A percentile compares a stretch with the other conserved stretches of the same genome.
These are phyloP conservation scores for Discoglossus pictus DNA, from an alignment of 2,797 vertebrate genomes.

Conservation along the genomic window DNA sequence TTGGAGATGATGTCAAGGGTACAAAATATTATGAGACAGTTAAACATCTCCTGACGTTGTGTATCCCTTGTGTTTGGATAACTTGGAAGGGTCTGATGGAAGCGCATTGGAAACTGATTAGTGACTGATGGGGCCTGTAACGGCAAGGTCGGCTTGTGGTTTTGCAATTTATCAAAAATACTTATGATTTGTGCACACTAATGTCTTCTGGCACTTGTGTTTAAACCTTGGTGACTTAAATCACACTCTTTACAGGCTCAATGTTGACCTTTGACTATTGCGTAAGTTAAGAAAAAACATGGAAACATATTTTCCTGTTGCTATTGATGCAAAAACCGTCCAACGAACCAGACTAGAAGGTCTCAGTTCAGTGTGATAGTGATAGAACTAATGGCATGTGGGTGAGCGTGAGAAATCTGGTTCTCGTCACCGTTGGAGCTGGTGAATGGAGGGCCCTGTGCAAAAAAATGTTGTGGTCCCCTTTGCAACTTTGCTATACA, in stretches of 20 bases:
- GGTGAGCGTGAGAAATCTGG: no score
- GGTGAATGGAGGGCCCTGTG: no score
- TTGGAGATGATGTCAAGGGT: not conserved
- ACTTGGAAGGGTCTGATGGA: not conserved
- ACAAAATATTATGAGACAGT: conserved; percentile 13
- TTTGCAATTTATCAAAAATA: conserved; percentile 9
- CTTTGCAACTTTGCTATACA: no score
- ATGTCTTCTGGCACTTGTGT: conserved; percentile 1
- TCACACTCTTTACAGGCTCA: not conserved
- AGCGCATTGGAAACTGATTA: conserved; percentile 1
- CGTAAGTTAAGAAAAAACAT: not conserved
- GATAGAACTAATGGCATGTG: no score
- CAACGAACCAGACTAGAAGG: no score
- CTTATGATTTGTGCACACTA: not conserved
- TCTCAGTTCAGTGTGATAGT: no score
- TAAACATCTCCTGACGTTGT: not conserved
- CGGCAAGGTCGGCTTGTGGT: not conserved
- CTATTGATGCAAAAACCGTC: not conserved
- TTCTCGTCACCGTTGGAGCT: no score
- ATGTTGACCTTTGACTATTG: conserved; percentile 1
- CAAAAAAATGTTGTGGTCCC: no score
- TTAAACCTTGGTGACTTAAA: not conserved
- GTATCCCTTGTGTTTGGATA: no score
- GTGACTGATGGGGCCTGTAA: conserved; percentile 6
- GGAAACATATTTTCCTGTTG: not conserved